Evolutionary conservation across 2,797 vertebrate species (phyloP).

Genomic region (Telmatherina bonti): DNA sequence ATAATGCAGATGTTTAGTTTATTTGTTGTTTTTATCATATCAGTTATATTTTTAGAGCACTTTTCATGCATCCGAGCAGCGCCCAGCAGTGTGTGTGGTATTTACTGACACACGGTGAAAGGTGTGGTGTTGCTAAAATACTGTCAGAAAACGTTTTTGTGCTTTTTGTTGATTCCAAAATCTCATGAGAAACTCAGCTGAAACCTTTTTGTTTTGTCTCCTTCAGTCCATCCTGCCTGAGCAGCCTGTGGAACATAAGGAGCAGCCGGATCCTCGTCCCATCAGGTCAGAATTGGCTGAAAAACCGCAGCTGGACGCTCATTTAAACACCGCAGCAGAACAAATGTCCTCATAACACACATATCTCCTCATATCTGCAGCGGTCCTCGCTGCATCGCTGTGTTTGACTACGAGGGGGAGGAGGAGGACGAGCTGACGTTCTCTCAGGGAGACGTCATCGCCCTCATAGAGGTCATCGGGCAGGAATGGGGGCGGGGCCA

Average conservation of each 20-base stretch:
- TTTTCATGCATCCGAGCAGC: no score
- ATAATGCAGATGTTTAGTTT: no score
- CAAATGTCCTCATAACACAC: background rate
- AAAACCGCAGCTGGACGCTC: fast-evolving
- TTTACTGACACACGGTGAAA: no score
- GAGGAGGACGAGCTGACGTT: constrained; percentile 92
- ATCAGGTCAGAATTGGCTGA: constrained; percentile 49
- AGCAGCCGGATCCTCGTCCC: constrained; percentile 39
- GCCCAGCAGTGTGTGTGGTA: no score
- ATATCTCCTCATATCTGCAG: constrained; percentile 4
- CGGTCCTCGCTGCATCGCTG: constrained; percentile 85
- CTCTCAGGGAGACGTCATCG: constrained; percentile 89
- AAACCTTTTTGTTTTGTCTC: background rate
- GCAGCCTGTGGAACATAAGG: constrained; percentile 53
- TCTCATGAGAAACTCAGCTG: no score
- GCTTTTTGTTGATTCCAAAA: no score
- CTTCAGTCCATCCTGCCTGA: constrained; percentile 62
- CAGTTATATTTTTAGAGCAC: no score
- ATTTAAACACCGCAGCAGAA: fast-evolving
- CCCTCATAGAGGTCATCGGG: constrained; percentile 86
- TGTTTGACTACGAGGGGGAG: constrained; percentile 91
- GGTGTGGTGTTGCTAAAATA: no score
- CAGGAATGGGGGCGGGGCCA: constrained; percentile 94
- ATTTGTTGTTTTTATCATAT: no score
- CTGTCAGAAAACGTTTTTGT: no score